Base-by-base conservation (phyloP, 2,113 vertebrate genomes). In the Bubo bubo region DNA sequence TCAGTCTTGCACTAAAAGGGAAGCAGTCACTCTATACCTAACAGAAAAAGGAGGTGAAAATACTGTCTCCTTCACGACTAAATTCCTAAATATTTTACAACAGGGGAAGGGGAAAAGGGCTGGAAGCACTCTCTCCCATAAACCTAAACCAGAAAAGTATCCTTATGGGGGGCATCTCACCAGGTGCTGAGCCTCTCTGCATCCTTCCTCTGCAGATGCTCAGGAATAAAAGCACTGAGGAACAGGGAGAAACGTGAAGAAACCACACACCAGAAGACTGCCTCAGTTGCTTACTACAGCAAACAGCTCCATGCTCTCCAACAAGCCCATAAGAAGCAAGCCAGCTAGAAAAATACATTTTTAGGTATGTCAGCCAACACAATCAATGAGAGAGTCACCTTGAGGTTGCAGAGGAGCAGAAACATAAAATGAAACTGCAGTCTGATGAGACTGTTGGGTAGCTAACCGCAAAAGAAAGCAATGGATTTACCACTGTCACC, bases 311-410 rank as follows among this genome's bases (percentile, higher is more conserved):
- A 34, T 0, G 8, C 34, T 53, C 47, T 28, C 58, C 14, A 2
- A 45, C 32, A 6, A 79, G 85, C 30, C 74, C 12, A 3, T 5
- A 9, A 74, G 82, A 58, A 66, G n/a, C 19, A 45, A 62, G 45
- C 2, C 86, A 75, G 49, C 23, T 8, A 60, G 32, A 18, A 93
- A 95, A 91, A 20, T 8, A 26, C 82, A 63, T 59, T 90, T 90
- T 49, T 12, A 47, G 85, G 64, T 34, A 9, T 22, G 79, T 26
- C 79, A 90, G 88, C 45, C 85, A 88, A 10, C 41, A 47, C n/a
- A 27, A 59, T 86, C 85, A 24, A 66, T 86, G 75, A 5, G 43
- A 53, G 74, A 96, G 95, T 96, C 96, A 97, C 96, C 95, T 92
- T 97, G 95, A 93, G 86, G 86, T 16, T 94, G 92, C 95, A 32